Evolutionary conservation across 2,888 invertebrate genomes (phyloP), one percentile per base, ranked within the genome.

Genomic region (Philonicus albiceps): DNA sequence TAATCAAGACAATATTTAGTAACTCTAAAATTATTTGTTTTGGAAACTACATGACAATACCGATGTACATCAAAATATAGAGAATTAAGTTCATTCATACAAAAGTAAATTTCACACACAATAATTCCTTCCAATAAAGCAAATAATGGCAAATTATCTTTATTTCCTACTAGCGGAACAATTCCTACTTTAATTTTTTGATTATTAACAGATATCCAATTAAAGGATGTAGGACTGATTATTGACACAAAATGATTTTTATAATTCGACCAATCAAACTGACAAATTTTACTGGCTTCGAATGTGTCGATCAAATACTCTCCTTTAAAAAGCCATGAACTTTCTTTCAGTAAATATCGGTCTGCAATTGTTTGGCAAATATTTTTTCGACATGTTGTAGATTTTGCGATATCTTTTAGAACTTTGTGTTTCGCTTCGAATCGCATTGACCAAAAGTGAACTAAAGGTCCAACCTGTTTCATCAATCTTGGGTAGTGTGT

Each of bases 251-350:
- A 7, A 74, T 74, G 4, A 31, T 31, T 2, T 31, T 31, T 31
- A 31, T 31, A 31, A 31, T 31, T 31, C 31, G 31, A 40, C 40
- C 40, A 40, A 40, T 40, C 40, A 7, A 40, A 40, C 7, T 40
- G 40, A 40, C 4, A 40, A 40, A 7, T 40, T 40, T 40, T 40
- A 40, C 40, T 40, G 31, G 88, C 89, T 87, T 89, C 90, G 87
- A 91, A 91, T 74, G 90, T 86, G 78, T 27, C 31, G 81, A 90
- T 86, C 86, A 90, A 90, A 73, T 88, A 37, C 87, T 90, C 37
- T 13, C 37, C 34, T 37, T 78, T 22, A 78, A 40, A 27, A 40
- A 78, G 40, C 73, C 27, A 30, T 73, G 27, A 80, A 53, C 75
- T 78, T 73, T 72, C 64, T n/a, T 27, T 40, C 37, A 86, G 72